Evolutionary conservation across 2,113 vertebrate genomes (phyloP).

Genomic region (Pantherophis guttatus): DNA sequence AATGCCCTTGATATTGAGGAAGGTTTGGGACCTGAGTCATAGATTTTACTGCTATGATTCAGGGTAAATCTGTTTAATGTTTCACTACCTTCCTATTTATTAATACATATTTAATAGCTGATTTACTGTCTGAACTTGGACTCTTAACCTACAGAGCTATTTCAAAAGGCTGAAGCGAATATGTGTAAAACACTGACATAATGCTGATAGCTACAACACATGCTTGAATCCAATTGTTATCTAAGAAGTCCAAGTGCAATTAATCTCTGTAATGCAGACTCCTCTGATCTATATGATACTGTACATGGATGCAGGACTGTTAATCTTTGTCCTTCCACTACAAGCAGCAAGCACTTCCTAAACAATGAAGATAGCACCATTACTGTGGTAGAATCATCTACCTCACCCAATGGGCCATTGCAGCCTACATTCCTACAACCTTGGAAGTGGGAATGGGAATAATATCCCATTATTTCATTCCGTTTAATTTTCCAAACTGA

Average conservation of each 20-base stretch:
- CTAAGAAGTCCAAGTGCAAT: neutral
- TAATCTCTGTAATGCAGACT: neutral
- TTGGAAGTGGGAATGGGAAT: no score
- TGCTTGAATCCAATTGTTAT: neutral
- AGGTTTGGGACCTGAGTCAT: neutral
- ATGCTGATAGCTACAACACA: neutral
- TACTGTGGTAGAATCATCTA: neutral
- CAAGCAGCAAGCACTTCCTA: neutral
- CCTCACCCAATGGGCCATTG: neutral
- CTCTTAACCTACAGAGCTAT: neutral
- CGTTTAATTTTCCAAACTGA: neutral
- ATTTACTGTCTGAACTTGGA: neutral
- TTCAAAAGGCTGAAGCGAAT: neutral
- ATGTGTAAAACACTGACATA: neutral
- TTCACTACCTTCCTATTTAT: neutral
- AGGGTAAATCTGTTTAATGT: neutral
- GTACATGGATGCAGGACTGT: neutral
- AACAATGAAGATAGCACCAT: neutral
- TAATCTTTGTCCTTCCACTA: neutral
- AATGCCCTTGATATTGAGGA: neutral
- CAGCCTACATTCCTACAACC: neutral
- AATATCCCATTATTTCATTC: neutral
- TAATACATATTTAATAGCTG: neutral
- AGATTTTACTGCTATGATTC: slow-evolving; percentile 26
- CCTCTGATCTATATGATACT: neutral